Evolutionary conservation across 2,113 vertebrate species (phyloP).

Genomic region (Oryzias woworae): DNA sequence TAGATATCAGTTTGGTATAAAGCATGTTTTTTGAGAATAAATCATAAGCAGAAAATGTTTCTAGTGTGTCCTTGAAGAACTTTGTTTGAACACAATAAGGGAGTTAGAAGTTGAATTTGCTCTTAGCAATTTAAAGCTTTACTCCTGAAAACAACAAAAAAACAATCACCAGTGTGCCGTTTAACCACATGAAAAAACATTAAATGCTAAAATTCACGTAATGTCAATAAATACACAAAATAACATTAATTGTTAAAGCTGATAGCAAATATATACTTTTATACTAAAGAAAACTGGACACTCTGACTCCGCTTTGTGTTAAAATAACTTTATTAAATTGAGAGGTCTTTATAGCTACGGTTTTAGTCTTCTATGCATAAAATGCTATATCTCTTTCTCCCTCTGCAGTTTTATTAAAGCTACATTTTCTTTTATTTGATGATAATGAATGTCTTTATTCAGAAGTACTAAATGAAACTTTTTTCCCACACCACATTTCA

Average conservation of each 20-base stretch:
- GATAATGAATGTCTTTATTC: conserved; percentile 25
- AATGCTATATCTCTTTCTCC: background rate
- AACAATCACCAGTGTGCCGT: background rate
- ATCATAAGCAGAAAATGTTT: background rate
- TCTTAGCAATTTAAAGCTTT: conserved; percentile 1
- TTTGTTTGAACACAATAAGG: background rate
- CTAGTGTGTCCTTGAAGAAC: conserved; percentile 29
- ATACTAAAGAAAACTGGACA: too few species aligned
- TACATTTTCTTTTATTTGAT: conserved; percentile 37
- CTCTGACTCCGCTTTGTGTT: too few species aligned
- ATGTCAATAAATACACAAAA: background rate
- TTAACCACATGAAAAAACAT: background rate
- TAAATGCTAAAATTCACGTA: background rate
- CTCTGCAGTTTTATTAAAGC: conserved; percentile 1
- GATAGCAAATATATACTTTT: too few species aligned
- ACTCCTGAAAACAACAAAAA: conserved; percentile 3
- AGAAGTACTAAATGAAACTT: conserved; percentile 37
- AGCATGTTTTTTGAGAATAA: conserved; percentile 2
- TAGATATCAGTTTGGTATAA: too few species aligned
- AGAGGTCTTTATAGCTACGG: background rate
- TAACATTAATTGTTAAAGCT: too few species aligned
- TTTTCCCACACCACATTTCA: conserved; percentile 9
- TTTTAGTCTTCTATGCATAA: conserved; percentile 7
- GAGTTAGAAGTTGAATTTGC: background rate
- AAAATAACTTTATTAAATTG: too few species aligned